phyloP scores from a whole-genome alignment of 2,113 vertebrate species.

The Macaca mulatta region DNA sequence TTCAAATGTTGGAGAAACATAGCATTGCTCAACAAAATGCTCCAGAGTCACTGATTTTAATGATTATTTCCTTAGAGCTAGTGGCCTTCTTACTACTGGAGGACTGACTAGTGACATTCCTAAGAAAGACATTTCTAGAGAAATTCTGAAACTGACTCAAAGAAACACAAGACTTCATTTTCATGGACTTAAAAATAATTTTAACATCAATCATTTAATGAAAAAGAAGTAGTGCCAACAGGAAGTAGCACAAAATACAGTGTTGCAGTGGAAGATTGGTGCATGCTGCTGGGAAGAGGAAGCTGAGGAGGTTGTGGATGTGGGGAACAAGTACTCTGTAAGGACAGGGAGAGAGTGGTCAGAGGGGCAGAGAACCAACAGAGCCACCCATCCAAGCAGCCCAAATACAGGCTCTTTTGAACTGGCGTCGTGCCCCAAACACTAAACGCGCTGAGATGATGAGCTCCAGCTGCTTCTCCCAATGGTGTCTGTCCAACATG shows the following conservation, averaged over 20 bases:
- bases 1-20: conserved; percentile 35
- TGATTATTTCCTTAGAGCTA: neutral
- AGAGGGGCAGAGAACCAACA: neutral
- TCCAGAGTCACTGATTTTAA: conserved; percentile 63
- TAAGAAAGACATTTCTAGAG: conserved; percentile 50
- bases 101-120: neutral
- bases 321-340: neutral
- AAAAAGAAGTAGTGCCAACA: neutral
- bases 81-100: conserved; percentile 43
- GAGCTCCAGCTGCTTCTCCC: neutral
- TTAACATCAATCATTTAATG: conserved; percentile 58
- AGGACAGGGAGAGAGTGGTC: neutral
- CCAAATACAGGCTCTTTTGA: too few relatives aligned
- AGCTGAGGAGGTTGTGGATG: neutral
- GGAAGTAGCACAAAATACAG: neutral
- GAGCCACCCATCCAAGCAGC: neutral
- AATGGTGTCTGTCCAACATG: too few relatives aligned
- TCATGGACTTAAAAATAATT: neutral
- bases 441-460: neutral
- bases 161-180: conserved; percentile 40
- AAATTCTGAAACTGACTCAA: conserved; percentile 59
- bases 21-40: conserved; percentile 39
- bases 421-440: neutral
- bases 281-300: neutral
- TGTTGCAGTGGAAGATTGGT: neutral